These are phyloP conservation scores for Embiotoca jacksoni DNA, from an alignment of 2,113 vertebrate species.

Conservation along the genomic window DNA sequence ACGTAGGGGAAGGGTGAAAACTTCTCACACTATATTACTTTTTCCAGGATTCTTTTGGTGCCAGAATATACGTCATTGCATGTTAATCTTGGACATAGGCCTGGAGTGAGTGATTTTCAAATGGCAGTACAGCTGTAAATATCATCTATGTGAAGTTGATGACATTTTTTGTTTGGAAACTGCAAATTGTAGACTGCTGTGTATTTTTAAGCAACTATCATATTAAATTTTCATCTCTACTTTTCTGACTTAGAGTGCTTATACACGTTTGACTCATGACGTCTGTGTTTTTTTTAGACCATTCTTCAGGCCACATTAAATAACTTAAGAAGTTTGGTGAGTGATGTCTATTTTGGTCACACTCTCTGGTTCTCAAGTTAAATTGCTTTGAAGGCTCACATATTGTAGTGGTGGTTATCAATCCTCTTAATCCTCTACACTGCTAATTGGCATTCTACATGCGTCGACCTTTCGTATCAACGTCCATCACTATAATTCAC, in stretches of 20 bases:
- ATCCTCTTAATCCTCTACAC: conserved; percentile 8
- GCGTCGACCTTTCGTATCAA: conserved; percentile 1
- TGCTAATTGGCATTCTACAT: conserved; percentile 6
- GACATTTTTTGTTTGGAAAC: conserved; percentile 33
- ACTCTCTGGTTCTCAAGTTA: neutral
- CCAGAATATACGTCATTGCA: conserved; percentile 34
- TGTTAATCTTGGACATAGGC: conserved; percentile 41
- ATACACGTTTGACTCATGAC: neutral
- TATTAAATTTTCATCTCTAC: neutral
- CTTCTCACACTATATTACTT: conserved; percentile 49
- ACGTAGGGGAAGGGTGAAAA: conserved; percentile 39
- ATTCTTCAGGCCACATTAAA: neutral
- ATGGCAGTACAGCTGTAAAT: conserved; percentile 45
- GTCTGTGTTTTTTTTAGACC: neutral
- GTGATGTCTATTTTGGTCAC: neutral
- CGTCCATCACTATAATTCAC: conserved; percentile 13
- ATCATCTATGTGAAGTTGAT: conserved; percentile 27
- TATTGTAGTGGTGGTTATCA: conserved; percentile 1
- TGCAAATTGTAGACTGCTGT: conserved; percentile 9
- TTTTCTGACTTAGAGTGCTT: neutral
- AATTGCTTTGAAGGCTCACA: conserved; percentile 13
- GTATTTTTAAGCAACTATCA: conserved; percentile 6
- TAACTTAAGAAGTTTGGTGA: neutral
- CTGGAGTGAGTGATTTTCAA: conserved; percentile 26
- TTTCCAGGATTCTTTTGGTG: conserved; percentile 34